phyloP scores from a whole-genome alignment of 2,888 invertebrate genomes.

The Tupiocoris notatus region DNA sequence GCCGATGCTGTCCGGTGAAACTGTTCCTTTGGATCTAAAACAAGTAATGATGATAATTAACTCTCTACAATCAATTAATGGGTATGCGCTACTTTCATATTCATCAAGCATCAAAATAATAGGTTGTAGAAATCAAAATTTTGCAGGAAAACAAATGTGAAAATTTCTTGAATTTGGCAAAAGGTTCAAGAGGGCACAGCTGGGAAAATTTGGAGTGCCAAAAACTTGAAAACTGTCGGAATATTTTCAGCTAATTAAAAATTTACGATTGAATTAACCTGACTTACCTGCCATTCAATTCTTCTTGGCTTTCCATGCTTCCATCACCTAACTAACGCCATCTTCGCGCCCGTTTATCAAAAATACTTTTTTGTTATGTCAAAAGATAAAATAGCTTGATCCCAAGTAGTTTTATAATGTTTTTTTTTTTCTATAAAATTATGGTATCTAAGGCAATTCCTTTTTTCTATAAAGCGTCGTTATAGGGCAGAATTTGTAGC shows the following conservation, averaged over 20 bases:
- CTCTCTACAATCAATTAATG: too few species aligned
- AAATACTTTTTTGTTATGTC: constrained; percentile 15
- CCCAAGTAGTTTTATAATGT: constrained; percentile 5
- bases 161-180: too few species aligned
- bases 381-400: constrained; percentile 33
- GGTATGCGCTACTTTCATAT: too few species aligned
- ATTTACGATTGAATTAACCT: background rate
- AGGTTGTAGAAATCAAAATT: too few species aligned
- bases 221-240: too few species aligned
- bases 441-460: constrained; percentile 4
- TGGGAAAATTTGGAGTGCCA: too few species aligned
- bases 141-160: too few species aligned
- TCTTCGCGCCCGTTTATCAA: background rate
- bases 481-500: background rate
- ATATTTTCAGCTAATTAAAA: background rate
- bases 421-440: constrained; percentile 7
- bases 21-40: constrained; percentile 5
- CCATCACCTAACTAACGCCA: constrained; percentile 13
- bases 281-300: constrained; percentile 17
- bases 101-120: too few species aligned
- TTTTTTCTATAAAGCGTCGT: background rate
- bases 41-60: background rate
- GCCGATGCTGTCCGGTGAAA: constrained; percentile 5
- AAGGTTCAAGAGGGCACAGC: too few species aligned
- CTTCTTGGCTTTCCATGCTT: constrained; percentile 27